Conservation (phyloP, 2,113 vertebrate species). For the Hippolais icterina region DNA sequence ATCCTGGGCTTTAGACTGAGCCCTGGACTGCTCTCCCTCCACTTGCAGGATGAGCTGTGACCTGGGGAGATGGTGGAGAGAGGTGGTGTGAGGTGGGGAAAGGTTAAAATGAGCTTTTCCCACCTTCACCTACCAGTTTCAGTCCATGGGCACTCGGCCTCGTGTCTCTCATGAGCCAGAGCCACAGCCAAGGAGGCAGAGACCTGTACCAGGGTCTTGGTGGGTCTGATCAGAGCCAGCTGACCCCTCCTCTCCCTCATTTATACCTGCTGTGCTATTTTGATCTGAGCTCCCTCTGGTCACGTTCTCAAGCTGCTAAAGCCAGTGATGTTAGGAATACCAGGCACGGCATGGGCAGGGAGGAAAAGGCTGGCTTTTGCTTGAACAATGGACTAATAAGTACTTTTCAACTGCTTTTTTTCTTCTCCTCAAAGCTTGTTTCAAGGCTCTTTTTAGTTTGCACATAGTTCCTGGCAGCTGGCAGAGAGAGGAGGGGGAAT, state of each 20-base stretch:
- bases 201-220: neutral
- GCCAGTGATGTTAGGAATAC: neutral
- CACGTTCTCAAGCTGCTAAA: neutral
- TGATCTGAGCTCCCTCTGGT: neutral
- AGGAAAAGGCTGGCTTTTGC: neutral
- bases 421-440: neutral
- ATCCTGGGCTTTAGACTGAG: neutral
- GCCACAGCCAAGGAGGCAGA: neutral
- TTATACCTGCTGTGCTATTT: neutral
- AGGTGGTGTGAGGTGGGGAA: neutral
- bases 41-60: neutral
- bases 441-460: neutral
- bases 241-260: neutral
- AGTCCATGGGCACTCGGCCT: rapidly evolving
- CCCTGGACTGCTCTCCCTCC: neutral
- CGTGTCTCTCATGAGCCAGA: neutral
- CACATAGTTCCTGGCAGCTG: neutral
- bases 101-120: neutral
- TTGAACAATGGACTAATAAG: neutral
- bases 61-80: neutral
- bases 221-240: neutral
- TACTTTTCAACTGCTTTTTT: neutral
- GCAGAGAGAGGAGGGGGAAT: neutral
- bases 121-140: neutral
- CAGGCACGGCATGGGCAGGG: neutral